Percentiles rank a stretch among this genome's conserved stretches.
phyloP scores from a whole-genome alignment of 2,888 invertebrate genomes.

The Metacarcinus magister region DNA sequence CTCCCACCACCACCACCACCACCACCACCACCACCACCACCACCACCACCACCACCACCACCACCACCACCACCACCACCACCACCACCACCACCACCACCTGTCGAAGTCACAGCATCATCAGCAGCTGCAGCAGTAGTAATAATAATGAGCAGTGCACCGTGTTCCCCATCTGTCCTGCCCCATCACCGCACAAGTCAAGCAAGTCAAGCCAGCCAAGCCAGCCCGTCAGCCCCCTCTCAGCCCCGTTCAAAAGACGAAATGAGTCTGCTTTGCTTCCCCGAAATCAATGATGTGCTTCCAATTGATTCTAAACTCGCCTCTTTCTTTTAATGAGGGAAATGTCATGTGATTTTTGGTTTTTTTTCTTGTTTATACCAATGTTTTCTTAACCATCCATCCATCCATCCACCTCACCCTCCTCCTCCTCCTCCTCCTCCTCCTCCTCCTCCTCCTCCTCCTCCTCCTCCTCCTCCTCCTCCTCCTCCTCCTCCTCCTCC shows the following conservation, averaged over 20 bases:
- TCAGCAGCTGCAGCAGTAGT: neutral
- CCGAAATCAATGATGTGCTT: slow-evolving; percentile 5
- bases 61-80: neutral
- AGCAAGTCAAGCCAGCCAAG: too few species aligned
- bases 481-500: too few species aligned
- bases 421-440: neutral
- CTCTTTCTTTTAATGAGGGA: neutral
- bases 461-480: too few species aligned
- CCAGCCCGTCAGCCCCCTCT: neutral
- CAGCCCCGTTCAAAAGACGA: slow-evolving; percentile 2
- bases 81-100: neutral
- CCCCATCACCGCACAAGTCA: neutral
- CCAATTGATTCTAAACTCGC: slow-evolving; percentile 18
- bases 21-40: too few species aligned
- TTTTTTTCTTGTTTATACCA: neutral
- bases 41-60: neutral
- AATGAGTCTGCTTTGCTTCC: slow-evolving; percentile 19
- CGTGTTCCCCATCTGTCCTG: too few species aligned
- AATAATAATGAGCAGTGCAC: neutral
- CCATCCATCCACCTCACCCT: neutral
- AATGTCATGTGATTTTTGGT: neutral
- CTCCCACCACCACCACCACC: neutral
- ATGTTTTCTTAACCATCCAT: neutral
- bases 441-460: too few species aligned
- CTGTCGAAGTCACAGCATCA: neutral